phyloP scores from a whole-genome alignment of 1,140 invertebrate genomes.

The Macrobrachium nipponense region DNA sequence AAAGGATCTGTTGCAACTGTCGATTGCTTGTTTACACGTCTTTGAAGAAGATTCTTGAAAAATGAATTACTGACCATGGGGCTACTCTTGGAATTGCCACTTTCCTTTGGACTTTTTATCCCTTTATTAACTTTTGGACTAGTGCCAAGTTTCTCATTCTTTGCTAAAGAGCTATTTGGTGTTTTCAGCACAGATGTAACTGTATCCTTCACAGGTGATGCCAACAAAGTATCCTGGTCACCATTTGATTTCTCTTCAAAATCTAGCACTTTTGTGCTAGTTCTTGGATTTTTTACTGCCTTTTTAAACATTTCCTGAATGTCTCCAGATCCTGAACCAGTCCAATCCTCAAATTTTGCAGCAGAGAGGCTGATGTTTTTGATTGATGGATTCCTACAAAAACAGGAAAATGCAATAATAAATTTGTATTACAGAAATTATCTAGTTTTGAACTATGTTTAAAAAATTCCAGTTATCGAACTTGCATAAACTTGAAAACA shows the following conservation, averaged over 20 bases:
- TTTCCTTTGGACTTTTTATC: not conserved
- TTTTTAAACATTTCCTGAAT: slow-evolving; percentile 67
- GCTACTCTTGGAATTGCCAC: not conserved
- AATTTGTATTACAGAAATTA: too few relatives aligned
- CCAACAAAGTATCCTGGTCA: not conserved
- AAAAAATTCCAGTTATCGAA: too few relatives aligned
- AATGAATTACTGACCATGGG: slow-evolving; percentile 40
- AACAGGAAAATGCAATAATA: slow-evolving; percentile 6
- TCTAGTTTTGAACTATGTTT: too few relatives aligned
- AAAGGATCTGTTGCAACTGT: not conserved
- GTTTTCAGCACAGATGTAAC: too few relatives aligned
- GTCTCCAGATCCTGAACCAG: slow-evolving; percentile 68
- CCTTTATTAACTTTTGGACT: not conserved
- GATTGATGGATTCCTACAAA: slow-evolving; percentile 70
- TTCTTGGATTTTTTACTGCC: slow-evolving; percentile 24
- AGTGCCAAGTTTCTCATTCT: too few relatives aligned
- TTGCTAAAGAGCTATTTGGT: too few relatives aligned
- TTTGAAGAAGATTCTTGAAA: slow-evolving; percentile 40
- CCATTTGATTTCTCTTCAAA: not conserved
- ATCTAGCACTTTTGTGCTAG: slow-evolving; percentile 1
- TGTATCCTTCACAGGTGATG: too few relatives aligned
- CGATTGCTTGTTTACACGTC: slow-evolving; percentile 20
- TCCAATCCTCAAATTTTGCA: slow-evolving; percentile 80
- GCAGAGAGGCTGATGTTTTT: slow-evolving; percentile 81
- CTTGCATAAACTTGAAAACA: too few relatives aligned